phyloP scores from a whole-genome alignment of 2,888 invertebrate genomes.

The Eueremaeus valkanovi region DNA sequence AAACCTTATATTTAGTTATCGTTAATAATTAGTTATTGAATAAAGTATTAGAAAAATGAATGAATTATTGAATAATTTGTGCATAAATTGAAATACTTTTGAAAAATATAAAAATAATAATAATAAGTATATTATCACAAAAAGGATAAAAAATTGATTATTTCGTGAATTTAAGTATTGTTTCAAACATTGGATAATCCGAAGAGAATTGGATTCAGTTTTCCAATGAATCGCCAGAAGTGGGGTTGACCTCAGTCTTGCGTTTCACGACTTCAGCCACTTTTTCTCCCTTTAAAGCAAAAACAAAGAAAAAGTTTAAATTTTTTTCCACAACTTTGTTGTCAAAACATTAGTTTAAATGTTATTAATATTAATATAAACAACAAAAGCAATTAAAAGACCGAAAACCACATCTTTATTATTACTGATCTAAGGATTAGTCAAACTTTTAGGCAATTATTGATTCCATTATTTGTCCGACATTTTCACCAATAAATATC shows the following conservation, averaged over 20 bases:
- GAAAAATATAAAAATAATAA: not conserved
- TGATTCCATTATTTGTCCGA: too few relatives aligned
- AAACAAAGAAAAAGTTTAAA: not conserved
- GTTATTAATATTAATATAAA: not conserved
- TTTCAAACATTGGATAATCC: not conserved
- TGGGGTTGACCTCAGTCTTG: not conserved
- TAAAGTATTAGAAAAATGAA: not conserved
- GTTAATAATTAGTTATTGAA: not conserved
- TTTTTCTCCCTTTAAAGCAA: slow-evolving; percentile 14
- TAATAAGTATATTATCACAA: not conserved
- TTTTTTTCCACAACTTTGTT: too few relatives aligned
- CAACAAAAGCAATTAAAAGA: not conserved
- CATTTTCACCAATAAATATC: not conserved
- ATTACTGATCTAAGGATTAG: not conserved
- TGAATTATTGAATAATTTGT: not conserved
- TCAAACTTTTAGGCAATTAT: not conserved
- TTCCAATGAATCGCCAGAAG: not conserved
- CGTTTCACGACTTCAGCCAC: slow-evolving; percentile 32
- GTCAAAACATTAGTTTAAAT: not conserved
- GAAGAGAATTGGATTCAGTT: not conserved
- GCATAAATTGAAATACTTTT: not conserved
- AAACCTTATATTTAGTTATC: not conserved
- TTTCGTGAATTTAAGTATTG: not conserved
- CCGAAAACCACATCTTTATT: not conserved
- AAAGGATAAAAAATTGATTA: slow-evolving; percentile 9